These are phyloP conservation scores for Sinocyclocheilus grahami DNA, from an alignment of 2,113 vertebrate genomes.

Conservation along the genomic window DNA sequence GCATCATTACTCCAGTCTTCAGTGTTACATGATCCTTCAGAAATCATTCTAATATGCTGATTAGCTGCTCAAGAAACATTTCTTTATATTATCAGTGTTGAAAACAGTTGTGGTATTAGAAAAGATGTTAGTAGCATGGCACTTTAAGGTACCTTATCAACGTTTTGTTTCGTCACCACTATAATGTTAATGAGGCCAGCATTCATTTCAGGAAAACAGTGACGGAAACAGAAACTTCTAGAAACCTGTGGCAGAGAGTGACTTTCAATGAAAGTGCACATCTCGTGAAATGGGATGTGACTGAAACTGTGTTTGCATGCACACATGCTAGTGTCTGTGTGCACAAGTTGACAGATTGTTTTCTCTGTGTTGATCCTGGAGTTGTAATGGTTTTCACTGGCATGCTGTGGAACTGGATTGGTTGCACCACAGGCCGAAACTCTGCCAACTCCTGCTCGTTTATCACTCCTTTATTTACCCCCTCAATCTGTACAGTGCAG, in stretches of 20 bases:
- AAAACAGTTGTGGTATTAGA: background rate
- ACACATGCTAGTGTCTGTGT: background rate
- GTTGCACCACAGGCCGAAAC: background rate
- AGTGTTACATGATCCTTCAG: background rate
- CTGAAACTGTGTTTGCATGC: background rate
- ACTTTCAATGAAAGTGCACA: background rate
- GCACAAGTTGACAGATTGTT: conserved; percentile 47
- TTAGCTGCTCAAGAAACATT: background rate
- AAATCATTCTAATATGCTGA: background rate
- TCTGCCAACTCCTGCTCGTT: conserved; percentile 34
- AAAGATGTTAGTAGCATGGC: background rate
- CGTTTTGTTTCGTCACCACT: too few species aligned
- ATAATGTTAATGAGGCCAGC: background rate
- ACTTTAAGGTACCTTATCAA: background rate
- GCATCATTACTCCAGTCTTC: background rate
- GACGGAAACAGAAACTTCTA: background rate
- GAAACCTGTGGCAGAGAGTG: background rate
- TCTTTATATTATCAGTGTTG: background rate
- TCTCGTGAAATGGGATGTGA: background rate
- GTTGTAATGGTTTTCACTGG: conserved; percentile 78
- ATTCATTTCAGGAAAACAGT: background rate
- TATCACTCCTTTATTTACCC: conserved; percentile 31
- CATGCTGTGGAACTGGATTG: conserved; percentile 67
- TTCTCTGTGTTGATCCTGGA: conserved; percentile 32
- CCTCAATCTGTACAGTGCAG: background rate